phyloP scores from a whole-genome alignment of 2,797 vertebrate genomes.

The Molossus alvarezi region DNA sequence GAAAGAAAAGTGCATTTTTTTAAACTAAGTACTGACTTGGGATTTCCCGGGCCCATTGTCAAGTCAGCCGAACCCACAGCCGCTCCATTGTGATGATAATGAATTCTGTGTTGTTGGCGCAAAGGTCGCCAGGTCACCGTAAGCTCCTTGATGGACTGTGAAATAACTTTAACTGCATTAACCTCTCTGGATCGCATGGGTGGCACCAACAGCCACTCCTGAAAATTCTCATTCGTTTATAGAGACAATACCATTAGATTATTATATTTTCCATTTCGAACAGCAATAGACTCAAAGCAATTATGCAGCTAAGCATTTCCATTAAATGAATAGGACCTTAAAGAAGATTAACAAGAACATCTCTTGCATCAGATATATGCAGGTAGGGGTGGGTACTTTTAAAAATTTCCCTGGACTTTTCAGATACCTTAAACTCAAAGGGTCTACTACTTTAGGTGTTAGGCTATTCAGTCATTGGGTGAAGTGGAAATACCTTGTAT shows the following conservation, averaged over 20 bases:
- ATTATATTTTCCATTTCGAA: conserved; percentile 97
- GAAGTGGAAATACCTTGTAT: conserved; percentile 63
- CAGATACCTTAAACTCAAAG: conserved; percentile 82
- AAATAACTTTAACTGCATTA: conserved; percentile 99
- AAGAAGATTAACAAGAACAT: conserved; percentile 92
- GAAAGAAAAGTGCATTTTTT: conserved; percentile 92
- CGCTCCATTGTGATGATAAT: conserved; percentile 99
- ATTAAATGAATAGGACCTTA: conserved; percentile 92
- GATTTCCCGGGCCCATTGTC: conserved; percentile 94
- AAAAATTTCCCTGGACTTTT: conserved; percentile 87
- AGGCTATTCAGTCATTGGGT: conserved; percentile 80
- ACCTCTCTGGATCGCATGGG: conserved; percentile 97
- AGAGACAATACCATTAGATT: conserved; percentile 97
- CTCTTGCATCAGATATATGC: conserved; percentile 83
- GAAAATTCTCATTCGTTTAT: conserved; percentile 94
- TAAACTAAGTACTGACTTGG: conserved; percentile 95
- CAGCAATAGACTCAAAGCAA: conserved; percentile 92
- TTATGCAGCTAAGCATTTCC: conserved; percentile 93
- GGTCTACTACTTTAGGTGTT: conserved; percentile 78
- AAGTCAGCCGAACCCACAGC: conserved; percentile 92
- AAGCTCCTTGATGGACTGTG: conserved; percentile 99
- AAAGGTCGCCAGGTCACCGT: conserved; percentile 97
- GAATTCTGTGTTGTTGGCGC: conserved; percentile 99
- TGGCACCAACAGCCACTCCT: conserved; percentile 94
- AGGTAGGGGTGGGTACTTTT: conserved; percentile 82